phyloP scores from a whole-genome alignment of 2,797 vertebrate species.

The Catharus ustulatus region DNA sequence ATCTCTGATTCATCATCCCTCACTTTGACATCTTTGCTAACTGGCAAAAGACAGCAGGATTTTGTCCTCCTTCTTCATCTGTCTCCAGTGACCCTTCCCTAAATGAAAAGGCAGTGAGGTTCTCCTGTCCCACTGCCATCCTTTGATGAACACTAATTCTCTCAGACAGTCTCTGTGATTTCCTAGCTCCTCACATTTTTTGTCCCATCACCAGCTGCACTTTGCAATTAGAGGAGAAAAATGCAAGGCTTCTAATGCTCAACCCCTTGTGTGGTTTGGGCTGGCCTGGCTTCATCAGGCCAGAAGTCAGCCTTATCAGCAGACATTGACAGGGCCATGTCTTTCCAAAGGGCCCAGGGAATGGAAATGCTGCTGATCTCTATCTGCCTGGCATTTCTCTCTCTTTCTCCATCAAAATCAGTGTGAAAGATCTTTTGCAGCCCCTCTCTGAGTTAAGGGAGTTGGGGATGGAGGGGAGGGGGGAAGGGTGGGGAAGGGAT shows the following conservation, averaged over 20 bases:
- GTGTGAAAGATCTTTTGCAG: neutral
- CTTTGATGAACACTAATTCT: neutral
- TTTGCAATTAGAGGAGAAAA: neutral
- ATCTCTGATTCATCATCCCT: neutral
- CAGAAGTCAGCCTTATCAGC: neutral
- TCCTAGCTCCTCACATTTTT: neutral
- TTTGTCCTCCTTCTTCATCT: neutral
- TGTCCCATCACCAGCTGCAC: neutral
- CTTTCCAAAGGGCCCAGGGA: neutral
- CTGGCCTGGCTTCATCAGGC: neutral
- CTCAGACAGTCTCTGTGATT: neutral
- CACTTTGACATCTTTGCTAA: neutral
- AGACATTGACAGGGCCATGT: neutral
- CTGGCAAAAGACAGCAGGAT: neutral
- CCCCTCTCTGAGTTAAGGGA: neutral
- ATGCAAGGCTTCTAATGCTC: neutral
- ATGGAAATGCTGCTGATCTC: neutral
- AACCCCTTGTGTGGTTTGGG: neutral
- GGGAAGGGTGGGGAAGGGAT: neutral
- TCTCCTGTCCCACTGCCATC: neutral
- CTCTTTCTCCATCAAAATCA: neutral
- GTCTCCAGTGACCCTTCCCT: neutral
- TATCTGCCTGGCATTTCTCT: conserved; percentile 16
- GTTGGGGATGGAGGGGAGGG: too few species aligned
- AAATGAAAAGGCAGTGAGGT: neutral